Evolutionary conservation across 2,113 vertebrate genomes (phyloP), one percentile per base, ranked within the genome.

Genomic region (Lagopus leucura): DNA sequence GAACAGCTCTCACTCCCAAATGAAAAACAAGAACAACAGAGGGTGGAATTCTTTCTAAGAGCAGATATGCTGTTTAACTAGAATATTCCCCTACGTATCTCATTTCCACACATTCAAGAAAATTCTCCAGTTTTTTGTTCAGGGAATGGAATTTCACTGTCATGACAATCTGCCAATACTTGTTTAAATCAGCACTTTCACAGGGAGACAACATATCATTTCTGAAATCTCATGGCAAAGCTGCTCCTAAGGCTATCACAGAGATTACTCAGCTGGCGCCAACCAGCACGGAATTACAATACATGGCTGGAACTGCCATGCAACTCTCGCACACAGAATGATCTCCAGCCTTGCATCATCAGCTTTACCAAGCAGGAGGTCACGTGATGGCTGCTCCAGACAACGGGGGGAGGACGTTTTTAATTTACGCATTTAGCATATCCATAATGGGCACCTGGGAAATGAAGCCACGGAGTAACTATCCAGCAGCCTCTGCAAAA

Each of bases 191-290:
- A 85, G 95, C 91, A 67, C 54, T 94, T 96, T 82, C 89, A 85
- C 81, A 85, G 72, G 65, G 55, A 95, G 85, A 76, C 83, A 73
- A 66, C 5, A 1, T 82, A 92, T 86, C 84, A 71, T 7, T 74
- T 17, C 42, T 47, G 22, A 89, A 87, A 95, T 95, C 96, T 93
- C 81, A 60, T 25, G 78, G 95, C 94, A 95, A 91, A 95, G 91
- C 87, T 91, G 84, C 84, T 96, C 94, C 95, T 80, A 85, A 95
- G 95, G 92, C 89, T 96, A 95, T 95, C 88, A 38, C 42, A 92
- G 89, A 93, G 94, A 93, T 95, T 82, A 94, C 64, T 21, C 8
- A 1, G 45, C 34, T 91, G 94, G 95, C 78, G 50, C 89, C 92
- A 40, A 80, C 4, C 48, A 0, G 86, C 70, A 75, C 77, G 12